phyloP scores from a whole-genome alignment of 2,888 invertebrate genomes.

The Athalia cordata region DNA sequence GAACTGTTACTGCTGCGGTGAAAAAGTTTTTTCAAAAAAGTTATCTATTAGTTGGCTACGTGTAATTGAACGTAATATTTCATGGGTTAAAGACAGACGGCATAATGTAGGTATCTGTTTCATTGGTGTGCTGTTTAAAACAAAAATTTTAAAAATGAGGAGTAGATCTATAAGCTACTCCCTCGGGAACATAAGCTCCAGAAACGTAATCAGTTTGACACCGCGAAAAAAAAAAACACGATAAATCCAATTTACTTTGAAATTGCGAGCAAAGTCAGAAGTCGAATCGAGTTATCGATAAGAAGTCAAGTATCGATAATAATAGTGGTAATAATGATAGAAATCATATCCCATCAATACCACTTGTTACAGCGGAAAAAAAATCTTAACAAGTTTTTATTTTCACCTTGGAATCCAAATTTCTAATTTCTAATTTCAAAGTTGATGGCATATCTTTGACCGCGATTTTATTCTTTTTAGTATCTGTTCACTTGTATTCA shows the following conservation, averaged over 20 bases:
- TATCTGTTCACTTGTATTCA: background rate
- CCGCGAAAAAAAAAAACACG: constrained; percentile 33
- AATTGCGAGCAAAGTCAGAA: constrained; percentile 29
- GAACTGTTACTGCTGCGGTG: no score
- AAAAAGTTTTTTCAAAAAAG: no score
- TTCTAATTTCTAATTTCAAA: no score
- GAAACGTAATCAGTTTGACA: constrained; percentile 34
- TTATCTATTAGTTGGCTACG: no score
- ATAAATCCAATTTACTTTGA: constrained; percentile 41
- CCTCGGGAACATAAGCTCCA: background rate
- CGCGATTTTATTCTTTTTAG: background rate
- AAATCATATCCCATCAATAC: background rate
- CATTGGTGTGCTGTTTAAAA: no score
- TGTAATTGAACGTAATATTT: no score
- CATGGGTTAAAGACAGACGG: no score
- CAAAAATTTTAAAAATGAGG: no score
- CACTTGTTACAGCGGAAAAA: background rate
- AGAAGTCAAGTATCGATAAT: background rate
- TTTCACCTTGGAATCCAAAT: background rate
- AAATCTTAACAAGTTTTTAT: background rate
- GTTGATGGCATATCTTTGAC: background rate
- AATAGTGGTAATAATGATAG: background rate
- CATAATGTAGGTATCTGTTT: no score
- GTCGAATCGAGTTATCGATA: constrained; percentile 28
- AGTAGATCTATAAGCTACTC: background rate